Percentiles rank a stretch among this genome's conserved stretches.
Conservation (phyloP, 2,113 vertebrate genomes). For the Osmerus mordax region DNA sequence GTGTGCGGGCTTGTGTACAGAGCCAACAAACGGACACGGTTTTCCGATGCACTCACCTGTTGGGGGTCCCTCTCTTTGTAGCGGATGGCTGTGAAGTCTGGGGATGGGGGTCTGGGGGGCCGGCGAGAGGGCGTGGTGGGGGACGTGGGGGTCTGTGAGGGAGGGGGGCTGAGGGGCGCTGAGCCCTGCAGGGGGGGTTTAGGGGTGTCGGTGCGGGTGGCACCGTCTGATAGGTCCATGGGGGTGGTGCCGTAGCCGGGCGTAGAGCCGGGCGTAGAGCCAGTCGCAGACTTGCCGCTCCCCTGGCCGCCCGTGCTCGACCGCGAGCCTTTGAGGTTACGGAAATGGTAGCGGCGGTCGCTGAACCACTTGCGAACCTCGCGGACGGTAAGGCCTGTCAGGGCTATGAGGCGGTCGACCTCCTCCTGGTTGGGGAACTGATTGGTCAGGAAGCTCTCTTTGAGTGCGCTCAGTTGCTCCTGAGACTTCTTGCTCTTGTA, state of each 20-base stretch:
- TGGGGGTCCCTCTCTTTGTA: constrained; percentile 95
- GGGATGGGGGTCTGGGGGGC: constrained; percentile 82
- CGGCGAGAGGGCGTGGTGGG: constrained; percentile 74
- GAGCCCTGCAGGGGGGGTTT: constrained; percentile 64
- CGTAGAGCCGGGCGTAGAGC: background rate
- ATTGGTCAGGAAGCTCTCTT: constrained; percentile 86
- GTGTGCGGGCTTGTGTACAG: background rate
- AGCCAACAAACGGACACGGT: background rate
- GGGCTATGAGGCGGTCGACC: constrained; percentile 85
- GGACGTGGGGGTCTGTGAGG: constrained; percentile 66
- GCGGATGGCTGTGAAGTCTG: constrained; percentile 88
- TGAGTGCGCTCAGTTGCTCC: constrained; percentile 86
- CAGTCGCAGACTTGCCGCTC: constrained; percentile 14
- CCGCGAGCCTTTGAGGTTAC: constrained; percentile 83
- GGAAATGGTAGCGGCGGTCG: constrained; percentile 91
- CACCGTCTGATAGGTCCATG: constrained; percentile 56
- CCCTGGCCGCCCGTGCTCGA: constrained; percentile 51
- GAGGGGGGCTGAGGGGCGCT: constrained; percentile 57
- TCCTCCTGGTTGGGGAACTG: constrained; percentile 94
- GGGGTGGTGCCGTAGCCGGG: constrained; percentile 18
- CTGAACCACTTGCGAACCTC: constrained; percentile 99
- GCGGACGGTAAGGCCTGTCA: constrained; percentile 86
- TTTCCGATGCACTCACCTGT: constrained; percentile 74
- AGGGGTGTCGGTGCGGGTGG: constrained; percentile 28
- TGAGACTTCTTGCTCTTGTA: constrained; percentile 97